phyloP scores from a whole-genome alignment of 2,888 invertebrate genomes.

The Resseliella maxima region DNA sequence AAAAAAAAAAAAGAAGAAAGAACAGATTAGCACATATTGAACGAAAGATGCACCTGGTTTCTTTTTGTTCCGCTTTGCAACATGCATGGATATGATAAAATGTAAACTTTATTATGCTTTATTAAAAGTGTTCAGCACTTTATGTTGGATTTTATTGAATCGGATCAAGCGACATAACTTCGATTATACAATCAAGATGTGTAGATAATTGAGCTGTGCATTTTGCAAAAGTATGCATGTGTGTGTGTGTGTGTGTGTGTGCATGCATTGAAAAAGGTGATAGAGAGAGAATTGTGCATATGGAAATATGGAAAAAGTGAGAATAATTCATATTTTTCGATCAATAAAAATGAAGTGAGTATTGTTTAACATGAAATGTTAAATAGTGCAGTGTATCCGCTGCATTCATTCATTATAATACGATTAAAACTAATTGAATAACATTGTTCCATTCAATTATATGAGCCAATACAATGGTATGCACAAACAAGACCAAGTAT shows the following conservation, averaged over 20 bases:
- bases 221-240: too few species aligned
- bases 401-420: conserved; percentile 42
- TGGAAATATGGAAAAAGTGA: neutral
- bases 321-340: neutral
- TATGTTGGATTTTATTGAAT: neutral
- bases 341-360: conserved; percentile 34
- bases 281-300: too few species aligned
- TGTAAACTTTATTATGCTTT: too few species aligned
- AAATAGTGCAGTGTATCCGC: conserved; percentile 37
- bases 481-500: conserved; percentile 38
- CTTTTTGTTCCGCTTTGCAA: neutral
- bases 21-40: neutral
- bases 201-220: neutral
- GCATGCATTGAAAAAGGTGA: too few species aligned
- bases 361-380: conserved; percentile 25
- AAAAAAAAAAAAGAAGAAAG: too few species aligned
- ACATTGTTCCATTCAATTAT: conserved; percentile 53
- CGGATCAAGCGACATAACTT: neutral
- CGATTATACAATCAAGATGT: conserved; percentile 1
- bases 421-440: conserved; percentile 53
- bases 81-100: neutral
- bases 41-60: neutral
- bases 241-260: too few species aligned
- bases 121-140: neutral
- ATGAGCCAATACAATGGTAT: conserved; percentile 44